Evolutionary conservation across 2,113 vertebrate genomes (phyloP).

Genomic region (Tragelaphus imberbis): DNA sequence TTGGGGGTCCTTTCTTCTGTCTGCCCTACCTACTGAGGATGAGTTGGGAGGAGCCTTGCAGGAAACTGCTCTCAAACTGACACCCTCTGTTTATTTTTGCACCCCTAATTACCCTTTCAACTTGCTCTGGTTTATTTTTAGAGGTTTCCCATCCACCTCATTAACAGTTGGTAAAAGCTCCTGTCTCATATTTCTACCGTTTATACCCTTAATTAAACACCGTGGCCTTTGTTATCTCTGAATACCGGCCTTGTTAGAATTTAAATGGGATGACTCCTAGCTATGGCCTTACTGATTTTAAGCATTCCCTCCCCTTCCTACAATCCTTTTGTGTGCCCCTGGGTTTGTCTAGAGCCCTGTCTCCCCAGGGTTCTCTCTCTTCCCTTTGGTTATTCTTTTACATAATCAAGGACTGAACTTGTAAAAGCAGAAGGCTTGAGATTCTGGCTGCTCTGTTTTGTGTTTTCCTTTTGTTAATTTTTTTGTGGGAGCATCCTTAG

Average conservation of each 20-base stretch:
- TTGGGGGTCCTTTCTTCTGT: neutral
- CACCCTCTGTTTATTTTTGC: constrained; percentile 69
- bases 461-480: neutral
- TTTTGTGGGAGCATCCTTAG: neutral
- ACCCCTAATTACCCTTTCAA: constrained; percentile 70
- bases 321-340: neutral
- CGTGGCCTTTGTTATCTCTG: constrained; percentile 68
- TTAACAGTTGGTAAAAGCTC: constrained; percentile 67
- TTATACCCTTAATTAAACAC: constrained; percentile 74
- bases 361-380: neutral
- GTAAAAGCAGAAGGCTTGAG: neutral
- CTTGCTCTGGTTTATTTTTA: constrained; percentile 67
- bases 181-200: constrained; percentile 74
- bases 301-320: neutral
- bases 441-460: neutral
- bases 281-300: constrained; percentile 5
- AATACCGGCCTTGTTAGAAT: constrained; percentile 54
- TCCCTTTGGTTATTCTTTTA: neutral
- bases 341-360: neutral
- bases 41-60: neutral
- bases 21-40: neutral
- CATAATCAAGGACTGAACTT: neutral
- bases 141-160: constrained; percentile 68
- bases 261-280: constrained; percentile 43
- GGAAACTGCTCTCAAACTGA: constrained; percentile 3